Evolutionary conservation across 1,140 invertebrate species (phyloP).

Genomic region (Caenorhabditis inopinata): DNA sequence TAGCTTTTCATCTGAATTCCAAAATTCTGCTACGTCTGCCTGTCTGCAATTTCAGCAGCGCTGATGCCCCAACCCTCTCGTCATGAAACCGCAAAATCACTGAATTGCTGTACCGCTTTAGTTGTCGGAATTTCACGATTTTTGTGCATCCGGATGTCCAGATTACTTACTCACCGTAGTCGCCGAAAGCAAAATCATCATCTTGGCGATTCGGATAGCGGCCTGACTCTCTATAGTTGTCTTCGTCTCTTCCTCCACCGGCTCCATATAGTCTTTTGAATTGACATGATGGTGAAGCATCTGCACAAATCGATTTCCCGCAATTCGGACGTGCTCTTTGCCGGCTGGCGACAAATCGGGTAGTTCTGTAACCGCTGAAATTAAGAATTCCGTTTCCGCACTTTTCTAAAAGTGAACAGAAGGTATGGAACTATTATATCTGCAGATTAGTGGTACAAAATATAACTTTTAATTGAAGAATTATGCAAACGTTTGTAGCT

Average conservation of each 20-base stretch:
- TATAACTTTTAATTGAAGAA: too few relatives aligned
- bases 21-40: too few relatives aligned
- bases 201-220: constrained; percentile 47
- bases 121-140: too few relatives aligned
- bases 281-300: constrained; percentile 42
- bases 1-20: too few relatives aligned
- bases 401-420: too few relatives aligned
- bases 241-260: not conserved
- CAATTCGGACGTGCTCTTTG: constrained; percentile 26
- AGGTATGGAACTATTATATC: too few relatives aligned
- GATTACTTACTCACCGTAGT: constrained; percentile 45
- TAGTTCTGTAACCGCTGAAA: constrained; percentile 36
- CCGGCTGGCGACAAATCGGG: constrained; percentile 3
- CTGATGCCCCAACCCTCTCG: not conserved
- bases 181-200: constrained; percentile 45
- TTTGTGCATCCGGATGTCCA: too few relatives aligned
- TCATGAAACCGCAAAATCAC: not conserved
- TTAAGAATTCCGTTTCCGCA: too few relatives aligned
- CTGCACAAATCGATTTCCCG: constrained; percentile 30
- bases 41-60: not conserved
- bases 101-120: not conserved
- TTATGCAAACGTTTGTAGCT: too few relatives aligned
- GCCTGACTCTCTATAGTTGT: not conserved
- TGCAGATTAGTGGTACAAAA: too few relatives aligned
- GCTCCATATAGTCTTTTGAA: constrained; percentile 6